Base-by-base conservation (phyloP, 64 coral and sea anemone species). In the Montipora sp. region DNA sequence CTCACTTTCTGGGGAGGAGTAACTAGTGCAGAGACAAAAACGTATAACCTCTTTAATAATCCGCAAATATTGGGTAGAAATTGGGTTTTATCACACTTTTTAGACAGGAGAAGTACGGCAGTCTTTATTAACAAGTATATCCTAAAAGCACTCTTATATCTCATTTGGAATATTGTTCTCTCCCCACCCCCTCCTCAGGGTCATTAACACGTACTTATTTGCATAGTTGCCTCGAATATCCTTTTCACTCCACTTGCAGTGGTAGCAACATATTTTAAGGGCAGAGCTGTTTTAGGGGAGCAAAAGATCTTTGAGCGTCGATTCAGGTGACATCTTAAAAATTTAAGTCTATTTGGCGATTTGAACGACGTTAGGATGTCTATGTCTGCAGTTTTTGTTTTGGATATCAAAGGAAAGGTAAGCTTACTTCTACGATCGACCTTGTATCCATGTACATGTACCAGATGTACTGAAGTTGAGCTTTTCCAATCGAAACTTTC, bases 361-460 rank as follows among this genome's bases (percentile, higher is more conserved):
- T 71, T 7, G 71, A 85, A 22, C 43, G 71, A 23, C 23, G 55
- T 59, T 44, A 92, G 68, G 51, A 99, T 99, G 98, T 95, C 98
- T 0, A 99, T 96, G 94, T 99, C 98, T 13, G 98, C 94, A 3
- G 89, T 99, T 4, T 99, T 87, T 82, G 80, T 99, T 14, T 87
- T 99, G 47, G 98, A 99, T 45, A 87, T 99, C 8, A 99, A 99
- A 77, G 98, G 98, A 61, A 99, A 99, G 94, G 98, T 99, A 83
- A 47, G 78, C 2, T 77, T 48, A 3, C 51, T 12, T 46, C 11
- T 16, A 13, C 5, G 6, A 3, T 69, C 11, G 22, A 74, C 7
- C 53, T 51, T 19, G 16, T 58, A 57, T 27, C 22, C 45, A 7
- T 71, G n/a, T n/a, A 4, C 8, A 0, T 24, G 24, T 24, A 24